Percentiles rank a stretch among this genome's conserved stretches.
These are phyloP conservation scores for Toxotes lorentzi DNA, from an alignment of 2,797 vertebrate species.

Conservation along the genomic window DNA sequence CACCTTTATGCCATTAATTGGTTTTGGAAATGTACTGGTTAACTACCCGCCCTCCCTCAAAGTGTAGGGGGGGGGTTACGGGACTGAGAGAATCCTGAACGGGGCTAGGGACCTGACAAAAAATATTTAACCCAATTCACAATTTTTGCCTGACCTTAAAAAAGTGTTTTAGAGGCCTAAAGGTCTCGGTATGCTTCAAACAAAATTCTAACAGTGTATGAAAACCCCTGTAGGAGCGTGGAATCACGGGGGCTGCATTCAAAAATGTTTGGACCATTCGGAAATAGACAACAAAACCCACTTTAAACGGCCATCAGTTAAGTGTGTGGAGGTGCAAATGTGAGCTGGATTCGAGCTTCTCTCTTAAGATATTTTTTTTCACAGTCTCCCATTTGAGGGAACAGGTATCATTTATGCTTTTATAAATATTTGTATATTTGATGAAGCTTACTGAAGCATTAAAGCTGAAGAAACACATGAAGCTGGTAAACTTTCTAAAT, in stretches of 20 bases:
- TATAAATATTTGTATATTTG: background rate
- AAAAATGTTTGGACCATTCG: background rate
- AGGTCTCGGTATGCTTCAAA: background rate
- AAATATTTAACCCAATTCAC: background rate
- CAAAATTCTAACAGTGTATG: background rate
- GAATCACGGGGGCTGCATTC: too few relatives aligned
- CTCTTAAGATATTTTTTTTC: too few relatives aligned
- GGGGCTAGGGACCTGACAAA: background rate
- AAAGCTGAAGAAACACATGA: background rate
- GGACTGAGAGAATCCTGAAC: background rate
- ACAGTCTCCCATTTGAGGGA: background rate
- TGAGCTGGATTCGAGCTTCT: too few relatives aligned
- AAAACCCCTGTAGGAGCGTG: background rate
- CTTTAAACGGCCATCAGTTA: background rate
- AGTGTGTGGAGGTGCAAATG: background rate
- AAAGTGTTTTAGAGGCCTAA: background rate
- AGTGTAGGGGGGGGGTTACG: background rate
- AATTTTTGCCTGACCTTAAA: background rate
- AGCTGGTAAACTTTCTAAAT: background rate
- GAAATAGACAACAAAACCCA: background rate
- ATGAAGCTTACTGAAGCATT: background rate
- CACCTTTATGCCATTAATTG: too few relatives aligned
- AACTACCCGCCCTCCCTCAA: background rate
- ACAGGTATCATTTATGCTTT: background rate
- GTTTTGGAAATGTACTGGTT: background rate